Conservation (phyloP, 2,113 vertebrate species). For the Coptodon rendalli region DNA sequence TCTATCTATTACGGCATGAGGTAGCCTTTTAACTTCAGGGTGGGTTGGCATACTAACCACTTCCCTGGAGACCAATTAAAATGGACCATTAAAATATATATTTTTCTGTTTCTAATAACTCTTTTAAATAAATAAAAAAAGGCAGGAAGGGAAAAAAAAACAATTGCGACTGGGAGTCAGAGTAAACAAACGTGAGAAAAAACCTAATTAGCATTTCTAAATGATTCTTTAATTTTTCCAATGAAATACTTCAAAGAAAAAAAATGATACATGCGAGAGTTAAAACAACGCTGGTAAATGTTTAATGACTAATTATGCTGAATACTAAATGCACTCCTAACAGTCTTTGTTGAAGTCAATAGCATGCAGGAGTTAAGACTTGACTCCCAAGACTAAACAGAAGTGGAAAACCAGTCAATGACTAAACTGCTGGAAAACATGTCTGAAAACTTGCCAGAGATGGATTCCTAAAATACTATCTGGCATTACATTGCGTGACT, state of each 20-base stretch:
- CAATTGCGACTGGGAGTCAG: conserved; percentile 13
- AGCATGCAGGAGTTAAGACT: neutral
- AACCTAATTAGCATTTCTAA: conserved; percentile 45
- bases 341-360: conserved; percentile 12
- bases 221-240: conserved; percentile 45
- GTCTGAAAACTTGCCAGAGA: conserved; percentile 4
- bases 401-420: conserved; percentile 26
- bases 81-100: conserved; percentile 29
- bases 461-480: conserved; percentile 18
- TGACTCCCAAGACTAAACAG: conserved; percentile 3
- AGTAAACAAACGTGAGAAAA: conserved; percentile 39
- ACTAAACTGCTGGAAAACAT: neutral
- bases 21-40: conserved; percentile 38
- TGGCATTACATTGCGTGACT: neutral
- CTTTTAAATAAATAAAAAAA: conserved; percentile 14
- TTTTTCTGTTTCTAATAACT: conserved; percentile 40
- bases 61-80: conserved; percentile 58
- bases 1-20: neutral
- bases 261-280: conserved; percentile 30
- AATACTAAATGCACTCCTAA: conserved; percentile 35
- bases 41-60: conserved; percentile 27
- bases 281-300: conserved; percentile 25
- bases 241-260: conserved; percentile 38
- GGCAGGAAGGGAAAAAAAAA: neutral
- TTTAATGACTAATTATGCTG: conserved; percentile 43